Evolutionary conservation across 2,797 vertebrate species (phyloP).

Genomic region (Muraenolepis orangiensis): DNA sequence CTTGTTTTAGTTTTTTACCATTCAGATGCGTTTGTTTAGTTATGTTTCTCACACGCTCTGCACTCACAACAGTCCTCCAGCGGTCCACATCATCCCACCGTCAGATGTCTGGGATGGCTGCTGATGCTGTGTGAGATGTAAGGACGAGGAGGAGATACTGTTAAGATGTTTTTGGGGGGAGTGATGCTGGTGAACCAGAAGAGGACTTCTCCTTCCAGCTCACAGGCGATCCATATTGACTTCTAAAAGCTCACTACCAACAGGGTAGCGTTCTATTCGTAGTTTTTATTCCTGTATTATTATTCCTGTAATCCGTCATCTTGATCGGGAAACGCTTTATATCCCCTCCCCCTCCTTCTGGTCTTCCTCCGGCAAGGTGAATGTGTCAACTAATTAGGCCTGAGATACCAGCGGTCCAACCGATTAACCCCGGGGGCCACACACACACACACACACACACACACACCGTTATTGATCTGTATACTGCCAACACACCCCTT

Average conservation of each 20-base stretch:
- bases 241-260: conserved; percentile 23
- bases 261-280: too few relatives aligned
- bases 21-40: neutral
- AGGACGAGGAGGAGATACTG: conserved; percentile 40
- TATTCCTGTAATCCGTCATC: conserved; percentile 4
- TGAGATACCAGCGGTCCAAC: conserved; percentile 47
- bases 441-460: conserved; percentile 31
- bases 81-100: conserved; percentile 28
- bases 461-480: neutral
- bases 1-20: too few relatives aligned
- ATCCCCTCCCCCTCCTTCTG: neutral
- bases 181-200: conserved; percentile 2
- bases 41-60: conserved; percentile 11
- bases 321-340: too few relatives aligned
- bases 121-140: conserved; percentile 19
- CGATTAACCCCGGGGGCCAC: conserved; percentile 46
- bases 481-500: conserved; percentile 1
- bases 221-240: conserved; percentile 39
- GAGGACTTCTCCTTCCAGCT: conserved; percentile 22
- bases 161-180: conserved; percentile 32
- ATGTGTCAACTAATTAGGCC: conserved; percentile 62
- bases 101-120: conserved; percentile 26
- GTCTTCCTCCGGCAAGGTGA: conserved; percentile 36
- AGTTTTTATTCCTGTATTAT: conserved; percentile 13
- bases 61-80: conserved; percentile 21